Evolutionary conservation across 2,888 invertebrate genomes (phyloP), one percentile per base, ranked within the genome.

Genomic region (Listrodromus nycthemerus): DNA sequence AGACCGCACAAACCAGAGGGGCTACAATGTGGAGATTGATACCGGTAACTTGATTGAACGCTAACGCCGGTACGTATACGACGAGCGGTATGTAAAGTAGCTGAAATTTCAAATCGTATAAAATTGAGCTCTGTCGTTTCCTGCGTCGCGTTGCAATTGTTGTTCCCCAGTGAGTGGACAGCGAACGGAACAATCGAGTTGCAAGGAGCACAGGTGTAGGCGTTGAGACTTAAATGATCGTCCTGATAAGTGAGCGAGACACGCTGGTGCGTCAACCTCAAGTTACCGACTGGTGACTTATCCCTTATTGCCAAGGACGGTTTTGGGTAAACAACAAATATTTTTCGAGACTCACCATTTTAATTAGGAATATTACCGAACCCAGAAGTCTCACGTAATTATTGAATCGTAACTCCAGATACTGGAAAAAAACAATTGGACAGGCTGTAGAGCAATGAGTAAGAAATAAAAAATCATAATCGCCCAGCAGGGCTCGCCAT

Each of bases 1-100:
- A 98, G n/a, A 98, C 97, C 50, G 96, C 93, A 92, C 97, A 97
- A 1, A 97, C 97, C 30, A 97, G 95, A 0, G 97, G 96, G 13
- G 97, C 96, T 37, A 97, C 96, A 86, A 97, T 94, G 94, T 97
- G 97, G 41, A 97, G 94, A 88, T 97, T 96, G 82, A 97, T 95
- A 41, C 97, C 97, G 69, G 97, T 97, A 71, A 98, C 98, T 96
- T 97, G 97, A 93, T 96, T 96, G 90, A 98, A 96, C 1, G 98
- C 98, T 89, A 98, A 94, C 2, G 98, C 97, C 73, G 98, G 98
- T 4, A 98, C 98, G 92, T 98, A 98, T 84, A 98, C 96, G 0
- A 98, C 98, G 80, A 98, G 96, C 1, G 98, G 97, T 92, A 97
- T 96, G 92, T 96, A 96, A 24, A 96, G 94, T 90, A 96, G 90